Conservation (phyloP, 2,797 vertebrate genomes). For the Hydrocynus forskahlii region DNA sequence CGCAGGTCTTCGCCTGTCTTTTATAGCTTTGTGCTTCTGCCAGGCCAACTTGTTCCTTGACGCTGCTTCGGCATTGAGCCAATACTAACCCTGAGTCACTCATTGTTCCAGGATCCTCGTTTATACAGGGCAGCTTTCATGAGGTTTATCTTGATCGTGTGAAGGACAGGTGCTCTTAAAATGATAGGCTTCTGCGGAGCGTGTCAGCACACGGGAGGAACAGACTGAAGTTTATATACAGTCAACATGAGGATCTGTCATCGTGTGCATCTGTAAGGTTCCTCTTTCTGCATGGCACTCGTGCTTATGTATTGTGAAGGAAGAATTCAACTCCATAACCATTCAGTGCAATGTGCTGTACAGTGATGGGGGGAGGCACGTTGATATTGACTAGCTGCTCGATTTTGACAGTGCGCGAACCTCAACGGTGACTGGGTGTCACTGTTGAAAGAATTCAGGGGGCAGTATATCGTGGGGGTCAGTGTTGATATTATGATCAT, state of each 20-base stretch:
- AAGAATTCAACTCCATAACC: neutral
- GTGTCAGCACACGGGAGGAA: neutral
- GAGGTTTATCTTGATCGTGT: neutral
- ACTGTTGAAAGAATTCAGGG: too few species aligned
- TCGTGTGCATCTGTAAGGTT: neutral
- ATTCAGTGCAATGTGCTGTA: too few species aligned
- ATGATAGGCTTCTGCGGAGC: neutral
- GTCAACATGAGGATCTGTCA: neutral
- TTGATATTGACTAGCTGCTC: too few species aligned
- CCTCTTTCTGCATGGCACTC: neutral
- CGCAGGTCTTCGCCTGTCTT: slow-evolving; percentile 33
- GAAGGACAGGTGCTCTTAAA: neutral
- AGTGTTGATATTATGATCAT: too few species aligned
- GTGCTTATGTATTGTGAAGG: neutral
- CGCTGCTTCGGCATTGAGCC: slow-evolving; percentile 41
- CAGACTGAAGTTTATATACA: neutral
- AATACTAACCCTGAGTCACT: slow-evolving; percentile 39
- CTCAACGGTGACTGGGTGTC: too few species aligned
- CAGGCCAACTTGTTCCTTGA: neutral
- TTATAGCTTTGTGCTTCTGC: neutral
- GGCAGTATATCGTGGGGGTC: too few species aligned
- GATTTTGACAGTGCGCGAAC: too few species aligned
- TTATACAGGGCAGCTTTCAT: neutral
- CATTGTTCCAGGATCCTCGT: neutral
- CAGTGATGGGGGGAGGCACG: too few species aligned